A percentile compares a stretch with the other conserved stretches of the same genome.
These are phyloP conservation scores for Trachymyrmex septentrionalis DNA, from an alignment of 1,140 invertebrate species.

Conservation along the genomic window DNA sequence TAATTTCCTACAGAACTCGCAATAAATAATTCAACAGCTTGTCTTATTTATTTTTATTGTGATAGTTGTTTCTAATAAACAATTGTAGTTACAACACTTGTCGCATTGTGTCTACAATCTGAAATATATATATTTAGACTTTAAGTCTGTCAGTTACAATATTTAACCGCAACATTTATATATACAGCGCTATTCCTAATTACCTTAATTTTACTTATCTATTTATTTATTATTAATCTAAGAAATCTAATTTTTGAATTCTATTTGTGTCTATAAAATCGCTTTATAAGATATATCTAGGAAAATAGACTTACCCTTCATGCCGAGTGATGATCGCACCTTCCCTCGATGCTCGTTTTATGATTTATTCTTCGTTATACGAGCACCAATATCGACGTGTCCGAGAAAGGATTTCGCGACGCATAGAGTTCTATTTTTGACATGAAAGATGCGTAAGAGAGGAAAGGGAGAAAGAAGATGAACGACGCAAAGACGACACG, in stretches of 20 bases:
- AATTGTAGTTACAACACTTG: background rate
- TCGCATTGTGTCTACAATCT: no score
- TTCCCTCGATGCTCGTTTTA: conserved; percentile 51
- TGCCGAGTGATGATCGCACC: conserved; percentile 74
- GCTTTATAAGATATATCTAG: no score
- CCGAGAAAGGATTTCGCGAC: conserved; percentile 59
- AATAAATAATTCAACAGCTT: conserved; percentile 1
- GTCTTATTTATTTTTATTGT: background rate
- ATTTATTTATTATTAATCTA: no score
- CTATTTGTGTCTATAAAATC: no score
- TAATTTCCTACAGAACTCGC: background rate
- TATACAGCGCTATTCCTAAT: no score
- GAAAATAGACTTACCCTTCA: conserved; percentile 78
- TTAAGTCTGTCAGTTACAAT: no score
- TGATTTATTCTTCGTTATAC: conserved; percentile 49
- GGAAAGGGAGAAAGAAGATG: background rate
- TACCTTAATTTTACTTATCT: no score
- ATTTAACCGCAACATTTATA: no score
- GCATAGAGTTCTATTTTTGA: conserved; percentile 58
- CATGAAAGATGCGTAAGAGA: conserved; percentile 58
- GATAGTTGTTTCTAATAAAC: background rate
- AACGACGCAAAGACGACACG: background rate
- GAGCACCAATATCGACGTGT: conserved; percentile 36
- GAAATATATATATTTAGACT: no score
- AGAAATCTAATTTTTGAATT: no score